A percentile compares a stretch with the other conserved stretches of the same genome.
Conservation (phyloP, 2,888 invertebrate genomes). For the Pollenia labialis region DNA sequence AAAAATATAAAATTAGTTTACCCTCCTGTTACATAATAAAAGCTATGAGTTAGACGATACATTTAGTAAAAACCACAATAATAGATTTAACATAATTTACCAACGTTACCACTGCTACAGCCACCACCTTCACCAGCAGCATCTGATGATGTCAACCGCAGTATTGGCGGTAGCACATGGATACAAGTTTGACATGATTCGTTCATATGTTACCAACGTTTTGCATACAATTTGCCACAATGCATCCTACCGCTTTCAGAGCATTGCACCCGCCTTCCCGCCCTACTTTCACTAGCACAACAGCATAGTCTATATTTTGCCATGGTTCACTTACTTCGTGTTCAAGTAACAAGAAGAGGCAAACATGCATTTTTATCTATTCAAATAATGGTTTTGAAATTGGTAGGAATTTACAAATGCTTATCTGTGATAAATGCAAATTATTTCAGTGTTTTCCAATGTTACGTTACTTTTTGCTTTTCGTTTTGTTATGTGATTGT, state of each 20-base stretch:
- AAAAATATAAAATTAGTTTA: constrained; percentile 39
- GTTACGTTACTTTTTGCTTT: constrained; percentile 40
- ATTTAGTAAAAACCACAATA: constrained; percentile 63
- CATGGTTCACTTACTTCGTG: constrained; percentile 42
- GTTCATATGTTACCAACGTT: constrained; percentile 53
- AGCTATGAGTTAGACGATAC: constrained; percentile 40
- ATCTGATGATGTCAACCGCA: constrained; percentile 65
- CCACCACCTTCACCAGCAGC: constrained; percentile 12
- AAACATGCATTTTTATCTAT: constrained; percentile 61
- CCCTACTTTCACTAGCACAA: not conserved
- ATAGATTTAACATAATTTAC: constrained; percentile 65
- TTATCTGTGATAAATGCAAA: constrained; percentile 65
- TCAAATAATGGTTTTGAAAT: constrained; percentile 73
- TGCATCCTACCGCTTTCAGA: constrained; percentile 1
- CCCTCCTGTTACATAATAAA: constrained; percentile 8
- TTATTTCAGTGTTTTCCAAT: constrained; percentile 58
- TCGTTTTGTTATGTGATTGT: not conserved
- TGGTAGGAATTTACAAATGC: constrained; percentile 70
- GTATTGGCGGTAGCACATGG: constrained; percentile 67
- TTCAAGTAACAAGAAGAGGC: constrained; percentile 43
- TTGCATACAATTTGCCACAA: constrained; percentile 45
- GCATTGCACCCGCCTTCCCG: not conserved
- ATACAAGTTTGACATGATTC: constrained; percentile 65
- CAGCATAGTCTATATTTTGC: not conserved
- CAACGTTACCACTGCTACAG: constrained; percentile 45